Evolutionary conservation across 2,113 vertebrate species (phyloP).

Genomic region (Callionymus lyra): DNA sequence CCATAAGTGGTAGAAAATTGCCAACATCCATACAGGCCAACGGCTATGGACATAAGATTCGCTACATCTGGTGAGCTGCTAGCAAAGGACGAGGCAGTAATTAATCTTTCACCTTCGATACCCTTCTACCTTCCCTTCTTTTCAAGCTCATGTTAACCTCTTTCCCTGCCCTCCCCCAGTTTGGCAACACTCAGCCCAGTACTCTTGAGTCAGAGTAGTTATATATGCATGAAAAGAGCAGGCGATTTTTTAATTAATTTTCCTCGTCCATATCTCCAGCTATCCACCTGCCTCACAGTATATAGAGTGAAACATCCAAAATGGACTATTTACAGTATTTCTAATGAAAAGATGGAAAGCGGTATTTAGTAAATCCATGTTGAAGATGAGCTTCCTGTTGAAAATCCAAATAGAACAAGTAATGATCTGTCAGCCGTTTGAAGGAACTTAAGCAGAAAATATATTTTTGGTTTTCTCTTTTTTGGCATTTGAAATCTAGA

Average conservation of each 20-base stretch:
- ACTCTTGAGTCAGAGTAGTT: constrained; percentile 21
- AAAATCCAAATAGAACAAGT: no score
- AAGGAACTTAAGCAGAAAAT: no score
- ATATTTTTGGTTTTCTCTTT: no score
- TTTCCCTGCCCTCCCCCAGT: constrained; percentile 6
- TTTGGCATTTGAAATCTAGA: no score
- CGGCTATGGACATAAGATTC: background rate
- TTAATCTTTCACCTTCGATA: constrained; percentile 33
- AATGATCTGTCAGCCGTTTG: no score
- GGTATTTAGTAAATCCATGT: no score
- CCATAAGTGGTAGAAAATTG: no score
- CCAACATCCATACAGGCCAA: constrained; percentile 5
- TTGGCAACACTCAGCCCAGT: constrained; percentile 15
- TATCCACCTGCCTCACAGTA: constrained; percentile 29
- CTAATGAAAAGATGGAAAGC: no score
- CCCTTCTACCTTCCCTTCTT: constrained; percentile 2
- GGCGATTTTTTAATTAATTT: constrained; percentile 40
- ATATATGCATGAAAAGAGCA: constrained; percentile 26
- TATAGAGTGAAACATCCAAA: no score
- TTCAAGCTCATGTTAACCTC: constrained; percentile 10
- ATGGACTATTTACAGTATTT: no score
- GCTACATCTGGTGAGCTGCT: constrained; percentile 8
- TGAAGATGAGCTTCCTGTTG: no score
- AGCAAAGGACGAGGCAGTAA: constrained; percentile 3
- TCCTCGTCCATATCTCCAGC: constrained; percentile 23